phyloP scores from a whole-genome alignment of 2,113 vertebrate species.

The Eurystomus gularis region DNA sequence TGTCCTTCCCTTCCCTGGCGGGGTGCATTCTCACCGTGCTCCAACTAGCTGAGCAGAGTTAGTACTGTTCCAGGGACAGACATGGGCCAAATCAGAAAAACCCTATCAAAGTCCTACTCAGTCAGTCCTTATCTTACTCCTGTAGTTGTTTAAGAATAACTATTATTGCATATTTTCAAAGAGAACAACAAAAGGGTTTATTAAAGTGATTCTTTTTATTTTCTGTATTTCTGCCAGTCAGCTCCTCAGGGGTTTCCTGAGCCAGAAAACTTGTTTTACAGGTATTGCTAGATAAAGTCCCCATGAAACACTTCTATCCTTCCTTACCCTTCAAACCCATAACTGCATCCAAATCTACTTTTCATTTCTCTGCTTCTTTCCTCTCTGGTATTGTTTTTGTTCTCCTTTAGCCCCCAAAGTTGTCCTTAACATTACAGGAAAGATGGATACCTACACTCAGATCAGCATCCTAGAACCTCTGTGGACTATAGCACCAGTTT shows the following conservation, averaged over 20 bases:
- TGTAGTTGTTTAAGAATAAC: neutral
- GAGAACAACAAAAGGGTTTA: neutral
- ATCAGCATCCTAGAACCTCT: neutral
- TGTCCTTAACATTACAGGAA: neutral
- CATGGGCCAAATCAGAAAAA: neutral
- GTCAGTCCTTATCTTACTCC: neutral
- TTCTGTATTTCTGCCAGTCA: neutral
- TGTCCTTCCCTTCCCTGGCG: neutral
- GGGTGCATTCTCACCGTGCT: neutral
- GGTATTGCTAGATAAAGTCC: neutral
- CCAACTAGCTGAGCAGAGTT: neutral
- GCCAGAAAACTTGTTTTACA: neutral
- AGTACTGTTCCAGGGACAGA: too few relatives aligned
- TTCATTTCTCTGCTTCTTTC: neutral
- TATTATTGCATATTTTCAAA: neutral
- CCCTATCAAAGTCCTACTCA: neutral
- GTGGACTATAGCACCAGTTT: neutral
- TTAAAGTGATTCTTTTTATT: neutral
- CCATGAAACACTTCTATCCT: neutral
- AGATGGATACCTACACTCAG: neutral
- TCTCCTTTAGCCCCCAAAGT: neutral
- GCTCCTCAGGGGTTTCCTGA: neutral
- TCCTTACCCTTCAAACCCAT: neutral
- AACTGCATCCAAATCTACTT: neutral
- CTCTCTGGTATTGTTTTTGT: neutral